Base-by-base conservation (phyloP, 1,140 invertebrate species). In the Drosophila sucinea region DNA sequence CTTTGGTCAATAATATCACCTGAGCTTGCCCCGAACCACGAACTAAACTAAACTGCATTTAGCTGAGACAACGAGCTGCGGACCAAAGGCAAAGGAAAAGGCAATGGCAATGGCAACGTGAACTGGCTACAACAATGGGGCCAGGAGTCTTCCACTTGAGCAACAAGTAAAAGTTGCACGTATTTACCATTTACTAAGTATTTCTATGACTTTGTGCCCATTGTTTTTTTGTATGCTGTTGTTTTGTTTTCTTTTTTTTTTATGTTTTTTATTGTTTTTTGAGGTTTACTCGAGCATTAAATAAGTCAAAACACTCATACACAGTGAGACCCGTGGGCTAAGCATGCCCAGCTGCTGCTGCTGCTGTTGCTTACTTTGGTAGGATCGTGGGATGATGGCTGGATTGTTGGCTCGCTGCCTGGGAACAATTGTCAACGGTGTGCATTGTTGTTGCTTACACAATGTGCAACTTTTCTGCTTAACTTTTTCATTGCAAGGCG, bases 211-310 rank as follows among this genome's bases (percentile, higher is more conserved):
- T 89, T 89, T 80, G 63, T 75, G 54, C 60, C 44, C 47, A 68
- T 87, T 84, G 80, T 87, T 89, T 76, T 73, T 77, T 60, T 56
- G 70, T 80, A 62, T 38, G n/a, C 44, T 67, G 62, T 77, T 79
- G 70, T 8, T 51, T 30, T n/a, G 8, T 2, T 62, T 17, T 30
- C n/a, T 32, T 10, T 32, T 10, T 57, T 35, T 7, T 51, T 58
- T 63, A 60, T 65, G 56, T 41, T 78, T 72, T 77, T 64, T 4
- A 51, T 63, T 63, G 57, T 64, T 62, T 58, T 82, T 73, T 73
- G 73, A 84, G 85, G 70, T 84, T 89, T 89, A 84, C 81, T 81
- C 71, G 71, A 76, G 85, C 80, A 89, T 90, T 89, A 89, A 89
- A 89, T 75, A 84, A 90, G 81, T 84, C 77, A 77, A 81, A 83